Evolutionary conservation across 2,113 vertebrate species (phyloP).

Genomic region (Ammospiza nelsoni): DNA sequence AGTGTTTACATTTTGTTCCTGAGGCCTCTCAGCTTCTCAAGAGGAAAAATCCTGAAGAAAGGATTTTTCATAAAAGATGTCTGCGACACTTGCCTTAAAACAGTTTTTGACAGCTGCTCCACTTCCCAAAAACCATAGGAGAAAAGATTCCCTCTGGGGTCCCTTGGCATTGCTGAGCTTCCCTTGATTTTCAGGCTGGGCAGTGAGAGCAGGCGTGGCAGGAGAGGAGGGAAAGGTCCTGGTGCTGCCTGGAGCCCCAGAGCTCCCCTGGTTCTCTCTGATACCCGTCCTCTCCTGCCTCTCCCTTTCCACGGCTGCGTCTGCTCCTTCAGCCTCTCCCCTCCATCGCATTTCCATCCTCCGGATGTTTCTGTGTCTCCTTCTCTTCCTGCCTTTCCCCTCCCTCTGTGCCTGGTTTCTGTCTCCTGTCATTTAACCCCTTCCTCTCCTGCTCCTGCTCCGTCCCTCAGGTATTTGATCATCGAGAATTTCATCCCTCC

Average conservation of each 20-base stretch:
- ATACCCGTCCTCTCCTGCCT: background rate
- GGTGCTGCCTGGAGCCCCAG: background rate
- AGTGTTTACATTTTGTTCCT: no score
- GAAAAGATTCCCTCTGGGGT: background rate
- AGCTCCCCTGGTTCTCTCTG: background rate
- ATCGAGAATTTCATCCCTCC: constrained; percentile 98
- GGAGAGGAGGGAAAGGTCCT: background rate
- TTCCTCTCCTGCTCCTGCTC: background rate
- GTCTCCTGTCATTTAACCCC: background rate
- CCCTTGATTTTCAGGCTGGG: background rate
- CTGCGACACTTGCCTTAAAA: accelerated
- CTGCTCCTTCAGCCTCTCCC: background rate
- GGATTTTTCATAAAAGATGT: no score
- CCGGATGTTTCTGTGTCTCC: background rate
- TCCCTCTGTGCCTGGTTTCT: background rate
- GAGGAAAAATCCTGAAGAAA: no score
- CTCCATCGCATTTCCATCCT: background rate
- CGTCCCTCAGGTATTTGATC: constrained; percentile 83
- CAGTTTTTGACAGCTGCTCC: background rate
- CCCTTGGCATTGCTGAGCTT: accelerated
- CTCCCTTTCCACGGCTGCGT: background rate
- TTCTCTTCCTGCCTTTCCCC: background rate
- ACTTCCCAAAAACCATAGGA: accelerated
- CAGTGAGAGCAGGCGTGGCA: no score
- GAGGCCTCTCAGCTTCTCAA: no score